phyloP scores from a whole-genome alignment of 2,797 vertebrate species.

The Discoglossus pictus region DNA sequence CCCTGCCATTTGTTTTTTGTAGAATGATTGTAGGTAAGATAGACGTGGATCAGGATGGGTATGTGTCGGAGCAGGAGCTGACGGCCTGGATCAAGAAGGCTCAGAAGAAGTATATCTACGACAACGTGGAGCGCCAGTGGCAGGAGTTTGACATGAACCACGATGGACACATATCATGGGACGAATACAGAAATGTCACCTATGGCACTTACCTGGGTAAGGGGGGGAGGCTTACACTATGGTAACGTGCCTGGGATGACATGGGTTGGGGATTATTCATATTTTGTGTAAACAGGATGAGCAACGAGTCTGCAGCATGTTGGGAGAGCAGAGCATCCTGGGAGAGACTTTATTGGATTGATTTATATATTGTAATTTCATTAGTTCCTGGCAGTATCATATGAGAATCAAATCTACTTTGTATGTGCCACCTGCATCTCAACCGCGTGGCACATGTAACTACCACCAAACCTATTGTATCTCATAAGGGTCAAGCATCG shows the following conservation, averaged over 20 bases:
- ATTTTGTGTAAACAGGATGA: no score
- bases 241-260: slow-evolving; percentile 38
- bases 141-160: slow-evolving; percentile 75
- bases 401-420: no score
- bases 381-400: no score
- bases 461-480: no score
- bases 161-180: slow-evolving; percentile 80
- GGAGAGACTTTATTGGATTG: no score
- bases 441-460: no score
- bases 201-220: slow-evolving; percentile 85
- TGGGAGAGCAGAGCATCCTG: no score
- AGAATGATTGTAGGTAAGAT: slow-evolving; percentile 85
- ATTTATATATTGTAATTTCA: no score
- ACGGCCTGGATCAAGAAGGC: slow-evolving; percentile 79
- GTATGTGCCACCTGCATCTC: no score
- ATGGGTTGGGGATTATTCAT: no score
- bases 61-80: slow-evolving; percentile 79
- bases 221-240: slow-evolving; percentile 49
- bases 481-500: no score
- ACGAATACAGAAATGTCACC: slow-evolving; percentile 82
- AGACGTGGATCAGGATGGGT: slow-evolving; percentile 74
- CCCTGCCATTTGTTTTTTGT: slow-evolving; percentile 65
- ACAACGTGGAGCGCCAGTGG: slow-evolving; percentile 78
- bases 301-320: no score
- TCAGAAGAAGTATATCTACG: slow-evolving; percentile 76